Base-by-base conservation (phyloP, 2,113 vertebrate species). In the Microcebus tavaratra region DNA sequence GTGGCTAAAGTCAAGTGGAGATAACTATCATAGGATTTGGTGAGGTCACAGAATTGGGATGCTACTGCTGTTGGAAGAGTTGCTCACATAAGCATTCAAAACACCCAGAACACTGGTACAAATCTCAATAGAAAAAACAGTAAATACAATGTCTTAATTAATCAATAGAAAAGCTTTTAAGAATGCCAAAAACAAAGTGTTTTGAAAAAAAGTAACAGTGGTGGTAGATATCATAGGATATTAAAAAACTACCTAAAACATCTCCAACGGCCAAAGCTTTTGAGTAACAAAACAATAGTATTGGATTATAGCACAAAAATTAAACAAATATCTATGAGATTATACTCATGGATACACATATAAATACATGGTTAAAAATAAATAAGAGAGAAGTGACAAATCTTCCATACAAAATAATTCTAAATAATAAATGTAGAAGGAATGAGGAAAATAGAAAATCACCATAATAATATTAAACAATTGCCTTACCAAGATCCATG, bases 371-470 rank as follows among this genome's bases (percentile, higher is more conserved):
- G 68, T 61, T 31, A 78, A 53, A 81, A 86, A 87, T 57, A 72
- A 82, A 65, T 65, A 63, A 39, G 57, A 42, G 48, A 73, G 55
- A 93, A 59, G 57, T 59, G 57, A 89, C 4, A 91, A 88, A n/a
- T 20, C n/a, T 91, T 95, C 20, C 57, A 91, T 48, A 45, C 4
- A 65, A 31, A 50, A 65, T 29, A 96, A 89, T 85, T 91, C 73
- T 61, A 85, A 91, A 80, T 70, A 85, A 70, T 45, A 59, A 89
- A 68, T 36, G 14, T 57, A 67, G 21, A 87, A 97, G 31, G 7
- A 88, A 89, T 85, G 36, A 81, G 12, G 45, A 83, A 94, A 89
- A 89, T 10, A 48, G 42, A 84, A 90, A 91, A 85, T 61, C 17
- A 53, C 9, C 31, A 93, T 21, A 70, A 9, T 21, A n/a, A 21